Evolutionary conservation across 64 coral and sea anemone genomes (phyloP).

Genomic region (Montipora efflorescens): DNA sequence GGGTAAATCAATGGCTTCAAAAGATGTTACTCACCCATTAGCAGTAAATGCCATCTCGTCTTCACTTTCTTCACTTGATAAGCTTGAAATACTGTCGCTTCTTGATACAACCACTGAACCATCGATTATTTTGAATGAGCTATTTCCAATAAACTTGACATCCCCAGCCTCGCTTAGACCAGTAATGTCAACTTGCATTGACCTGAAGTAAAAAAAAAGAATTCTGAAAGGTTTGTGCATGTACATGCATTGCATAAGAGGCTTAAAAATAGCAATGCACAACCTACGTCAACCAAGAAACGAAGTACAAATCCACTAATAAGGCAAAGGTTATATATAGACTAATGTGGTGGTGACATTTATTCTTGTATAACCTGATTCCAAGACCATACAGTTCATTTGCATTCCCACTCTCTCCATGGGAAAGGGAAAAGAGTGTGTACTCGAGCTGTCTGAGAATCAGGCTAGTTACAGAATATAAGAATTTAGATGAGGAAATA

Average conservation of each 20-base stretch:
- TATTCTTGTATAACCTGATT: too few relatives aligned
- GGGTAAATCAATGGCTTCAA: neutral
- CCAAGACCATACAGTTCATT: too few relatives aligned
- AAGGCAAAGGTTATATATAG: neutral
- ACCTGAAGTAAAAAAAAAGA: neutral
- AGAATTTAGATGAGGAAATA: too few relatives aligned
- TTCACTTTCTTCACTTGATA: neutral
- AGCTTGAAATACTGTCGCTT: neutral
- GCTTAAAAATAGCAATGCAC: neutral
- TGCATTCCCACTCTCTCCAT: too few relatives aligned
- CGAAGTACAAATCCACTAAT: neutral
- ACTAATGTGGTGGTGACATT: neutral
- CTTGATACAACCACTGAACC: neutral
- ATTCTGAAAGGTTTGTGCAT: neutral
- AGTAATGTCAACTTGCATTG: slow-evolving; percentile 22
- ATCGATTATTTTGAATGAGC: neutral
- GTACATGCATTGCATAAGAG: neutral
- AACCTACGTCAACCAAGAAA: neutral
- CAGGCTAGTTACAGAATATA: too few relatives aligned
- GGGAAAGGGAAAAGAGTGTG: too few relatives aligned
- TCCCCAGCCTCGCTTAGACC: neutral
- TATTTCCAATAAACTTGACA: neutral
- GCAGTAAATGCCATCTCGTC: neutral
- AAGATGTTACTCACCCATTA: neutral
- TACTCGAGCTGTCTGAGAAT: too few relatives aligned